These are phyloP conservation scores for Criorhina ranunculi DNA, from an alignment of 2,888 invertebrate genomes.

Conservation along the genomic window DNA sequence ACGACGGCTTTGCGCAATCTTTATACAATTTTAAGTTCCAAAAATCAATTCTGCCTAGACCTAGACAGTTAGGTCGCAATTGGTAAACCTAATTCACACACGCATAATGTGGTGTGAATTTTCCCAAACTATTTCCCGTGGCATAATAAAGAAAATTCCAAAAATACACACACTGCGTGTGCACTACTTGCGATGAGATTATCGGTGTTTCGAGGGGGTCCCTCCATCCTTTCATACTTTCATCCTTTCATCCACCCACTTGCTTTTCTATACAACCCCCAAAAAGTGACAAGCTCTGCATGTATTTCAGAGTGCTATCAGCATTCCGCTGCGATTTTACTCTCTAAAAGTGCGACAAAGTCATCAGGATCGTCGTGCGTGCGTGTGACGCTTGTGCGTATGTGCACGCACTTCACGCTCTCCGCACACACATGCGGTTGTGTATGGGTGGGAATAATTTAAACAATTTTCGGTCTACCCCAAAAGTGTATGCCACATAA, in stretches of 20 bases:
- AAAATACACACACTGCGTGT: conserved; percentile 50
- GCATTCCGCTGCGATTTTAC: conserved; percentile 62
- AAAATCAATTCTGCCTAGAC: not conserved
- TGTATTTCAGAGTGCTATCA: conserved; percentile 24
- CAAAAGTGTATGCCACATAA: conserved; percentile 77
- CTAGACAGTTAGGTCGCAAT: conserved; percentile 9
- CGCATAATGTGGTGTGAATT: conserved; percentile 53
- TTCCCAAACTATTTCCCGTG: conserved; percentile 46
- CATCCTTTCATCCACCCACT: not conserved
- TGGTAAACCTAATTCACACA: conserved; percentile 55
- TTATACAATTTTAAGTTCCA: too few species aligned
- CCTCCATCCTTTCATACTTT: too few species aligned
- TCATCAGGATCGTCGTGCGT: conserved; percentile 67
- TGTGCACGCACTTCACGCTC: conserved; percentile 64
- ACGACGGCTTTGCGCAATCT: too few species aligned
- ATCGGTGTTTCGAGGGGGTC: conserved; percentile 45
- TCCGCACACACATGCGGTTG: conserved; percentile 73
- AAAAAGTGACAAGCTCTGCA: conserved; percentile 9
- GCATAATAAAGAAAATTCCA: conserved; percentile 68
- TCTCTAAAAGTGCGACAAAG: conserved; percentile 74
- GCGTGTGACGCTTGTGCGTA: conserved; percentile 58
- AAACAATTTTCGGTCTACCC: conserved; percentile 77
- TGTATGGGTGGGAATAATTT: conserved; percentile 76
- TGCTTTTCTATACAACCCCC: not conserved
- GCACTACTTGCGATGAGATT: conserved; percentile 49